A percentile compares a stretch with the other conserved stretches of the same genome.
These are phyloP conservation scores for Dryococelus australis DNA, from an alignment of 2,888 invertebrate genomes.

Conservation along the genomic window DNA sequence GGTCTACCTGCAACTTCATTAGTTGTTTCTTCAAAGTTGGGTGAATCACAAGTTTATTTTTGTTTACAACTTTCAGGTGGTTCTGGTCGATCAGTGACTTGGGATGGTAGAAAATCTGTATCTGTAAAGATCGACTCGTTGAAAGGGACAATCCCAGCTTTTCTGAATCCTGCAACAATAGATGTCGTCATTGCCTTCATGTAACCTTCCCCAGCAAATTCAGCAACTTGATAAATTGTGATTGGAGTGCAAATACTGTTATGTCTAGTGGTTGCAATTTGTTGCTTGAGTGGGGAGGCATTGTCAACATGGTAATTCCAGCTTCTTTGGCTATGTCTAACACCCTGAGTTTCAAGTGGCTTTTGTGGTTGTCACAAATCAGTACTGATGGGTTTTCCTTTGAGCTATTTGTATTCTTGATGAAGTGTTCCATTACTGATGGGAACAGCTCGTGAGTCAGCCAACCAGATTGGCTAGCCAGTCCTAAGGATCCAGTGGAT, in stretches of 20 bases:
- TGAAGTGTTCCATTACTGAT: constrained; percentile 17
- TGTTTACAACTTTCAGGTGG: neutral
- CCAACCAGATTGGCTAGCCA: constrained; percentile 22
- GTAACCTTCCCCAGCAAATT: neutral
- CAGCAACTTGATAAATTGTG: constrained; percentile 1
- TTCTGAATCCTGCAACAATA: neutral
- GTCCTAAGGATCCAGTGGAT: neutral
- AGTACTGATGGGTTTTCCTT: neutral
- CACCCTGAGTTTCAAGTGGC: neutral
- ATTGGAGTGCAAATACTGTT: constrained; percentile 12
- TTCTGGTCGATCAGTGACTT: constrained; percentile 9
- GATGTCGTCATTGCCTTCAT: neutral
- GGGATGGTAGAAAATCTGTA: neutral
- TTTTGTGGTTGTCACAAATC: constrained; percentile 22
- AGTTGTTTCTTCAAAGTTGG: too few relatives aligned
- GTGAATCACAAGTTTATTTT: too few relatives aligned
- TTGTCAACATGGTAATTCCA: neutral
- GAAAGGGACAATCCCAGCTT: neutral
- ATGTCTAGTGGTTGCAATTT: constrained; percentile 5
- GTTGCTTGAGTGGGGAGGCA: constrained; percentile 18
- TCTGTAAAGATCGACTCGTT: neutral
- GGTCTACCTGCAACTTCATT: too few relatives aligned
- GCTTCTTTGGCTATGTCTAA: constrained; percentile 17
- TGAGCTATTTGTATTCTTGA: constrained; percentile 20
- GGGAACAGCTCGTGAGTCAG: constrained; percentile 7